phyloP scores from a whole-genome alignment of 2,888 invertebrate species.

The Drosophila silvestris region DNA sequence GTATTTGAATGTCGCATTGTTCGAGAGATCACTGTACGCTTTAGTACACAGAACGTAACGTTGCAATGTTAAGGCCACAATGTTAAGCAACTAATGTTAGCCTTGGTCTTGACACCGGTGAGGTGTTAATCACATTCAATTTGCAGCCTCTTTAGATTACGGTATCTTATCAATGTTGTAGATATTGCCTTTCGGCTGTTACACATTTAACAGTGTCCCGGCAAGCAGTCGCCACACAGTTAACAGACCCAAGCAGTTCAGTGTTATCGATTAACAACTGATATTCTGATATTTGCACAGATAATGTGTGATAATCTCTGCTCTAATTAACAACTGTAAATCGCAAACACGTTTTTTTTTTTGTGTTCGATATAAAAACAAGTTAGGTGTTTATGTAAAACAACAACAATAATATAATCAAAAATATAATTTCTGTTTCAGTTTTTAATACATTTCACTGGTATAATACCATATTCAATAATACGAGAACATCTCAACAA shows the following conservation, averaged over 20 bases:
- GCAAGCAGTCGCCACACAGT: constrained; percentile 20
- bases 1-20: not conserved
- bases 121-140: constrained; percentile 16
- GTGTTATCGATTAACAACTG: constrained; percentile 32
- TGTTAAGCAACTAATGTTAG: constrained; percentile 10
- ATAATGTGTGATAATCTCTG: constrained; percentile 1
- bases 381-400: constrained; percentile 2
- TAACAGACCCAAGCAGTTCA: constrained; percentile 32
- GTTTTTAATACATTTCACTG: constrained; percentile 40
- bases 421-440: constrained; percentile 25
- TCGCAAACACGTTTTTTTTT: not conserved
- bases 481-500: constrained; percentile 12
- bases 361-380: constrained; percentile 3
- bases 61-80: constrained; percentile 1
- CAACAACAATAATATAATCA: constrained; percentile 26
- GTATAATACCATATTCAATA: constrained; percentile 27
- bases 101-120: not conserved
- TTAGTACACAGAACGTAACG: not conserved
- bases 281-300: not conserved
- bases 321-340: constrained; percentile 3
- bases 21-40: not conserved
- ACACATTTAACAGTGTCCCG: constrained; percentile 8
- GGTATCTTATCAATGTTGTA: constrained; percentile 32
- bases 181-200: constrained; percentile 19
- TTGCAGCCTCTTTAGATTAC: constrained; percentile 24